Evolutionary conservation across 2,888 invertebrate species (phyloP).

Genomic region (Polietes domitor): DNA sequence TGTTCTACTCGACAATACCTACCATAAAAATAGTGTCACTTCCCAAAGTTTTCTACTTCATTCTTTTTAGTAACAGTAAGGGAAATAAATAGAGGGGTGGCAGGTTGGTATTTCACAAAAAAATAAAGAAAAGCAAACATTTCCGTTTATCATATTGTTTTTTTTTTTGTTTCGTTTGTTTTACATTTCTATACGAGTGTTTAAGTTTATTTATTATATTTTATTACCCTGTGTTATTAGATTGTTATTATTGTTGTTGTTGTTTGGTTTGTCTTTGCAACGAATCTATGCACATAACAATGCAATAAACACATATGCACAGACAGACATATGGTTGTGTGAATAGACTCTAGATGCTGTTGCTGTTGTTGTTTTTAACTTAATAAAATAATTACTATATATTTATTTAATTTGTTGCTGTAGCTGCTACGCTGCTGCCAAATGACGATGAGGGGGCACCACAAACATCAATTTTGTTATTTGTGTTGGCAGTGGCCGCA

Average conservation of each 20-base stretch:
- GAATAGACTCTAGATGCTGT: background rate
- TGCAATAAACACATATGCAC: constrained; percentile 11
- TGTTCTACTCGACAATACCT: too few relatives aligned
- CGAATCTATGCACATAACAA: constrained; percentile 17
- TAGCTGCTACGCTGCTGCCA: background rate
- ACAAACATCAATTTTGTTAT: background rate
- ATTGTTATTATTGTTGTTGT: background rate
- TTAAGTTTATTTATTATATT: background rate
- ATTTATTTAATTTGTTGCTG: constrained; percentile 15
- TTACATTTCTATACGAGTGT: background rate
- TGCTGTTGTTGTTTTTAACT: constrained; percentile 5
- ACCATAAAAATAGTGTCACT: too few relatives aligned
- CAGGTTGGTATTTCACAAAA: background rate
- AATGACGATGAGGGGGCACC: background rate
- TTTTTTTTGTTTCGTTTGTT: background rate
- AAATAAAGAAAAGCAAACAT: constrained; percentile 8
- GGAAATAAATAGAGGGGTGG: background rate
- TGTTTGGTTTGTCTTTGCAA: background rate
- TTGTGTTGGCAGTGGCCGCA: background rate
- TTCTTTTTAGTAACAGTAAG: too few relatives aligned
- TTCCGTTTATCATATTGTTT: constrained; percentile 31
- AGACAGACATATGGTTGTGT: constrained; percentile 12
- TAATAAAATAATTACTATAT: constrained; percentile 27
- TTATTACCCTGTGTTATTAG: too few relatives aligned
- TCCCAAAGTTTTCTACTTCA: too few relatives aligned